A percentile compares a stretch with the other conserved stretches of the same genome.
Conservation (phyloP, 1,140 invertebrate species). For the Olivierus martensii region DNA sequence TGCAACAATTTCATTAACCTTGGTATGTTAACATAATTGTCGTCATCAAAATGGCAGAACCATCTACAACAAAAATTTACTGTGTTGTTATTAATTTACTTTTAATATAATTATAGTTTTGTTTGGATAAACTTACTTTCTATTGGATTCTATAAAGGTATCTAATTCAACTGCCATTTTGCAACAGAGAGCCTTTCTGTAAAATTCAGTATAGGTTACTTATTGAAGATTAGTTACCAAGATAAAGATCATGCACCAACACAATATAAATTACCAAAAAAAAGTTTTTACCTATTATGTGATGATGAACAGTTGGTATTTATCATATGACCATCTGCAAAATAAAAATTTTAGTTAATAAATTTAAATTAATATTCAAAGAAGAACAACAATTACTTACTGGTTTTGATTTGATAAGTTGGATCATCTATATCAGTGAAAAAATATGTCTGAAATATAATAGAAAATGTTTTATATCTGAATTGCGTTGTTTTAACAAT, state of each 20-base stretch:
- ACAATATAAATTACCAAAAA: too few relatives aligned
- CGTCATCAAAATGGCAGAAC: conserved; percentile 98
- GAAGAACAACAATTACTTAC: neutral
- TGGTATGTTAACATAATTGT: conserved; percentile 93
- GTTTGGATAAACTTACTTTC: too few relatives aligned
- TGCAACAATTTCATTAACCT: conserved; percentile 61
- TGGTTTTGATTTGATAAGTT: neutral
- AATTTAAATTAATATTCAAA: too few relatives aligned
- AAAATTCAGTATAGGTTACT: too few relatives aligned
- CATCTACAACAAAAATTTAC: conserved; percentile 40
- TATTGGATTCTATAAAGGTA: conserved; percentile 51
- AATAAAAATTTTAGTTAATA: too few relatives aligned
- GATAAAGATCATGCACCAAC: too few relatives aligned
- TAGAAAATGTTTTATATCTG: too few relatives aligned
- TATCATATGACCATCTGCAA: conserved; percentile 80
- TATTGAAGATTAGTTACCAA: too few relatives aligned
- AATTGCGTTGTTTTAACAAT: too few relatives aligned
- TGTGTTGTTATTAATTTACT: conserved; percentile 74
- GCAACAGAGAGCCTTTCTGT: conserved; percentile 75
- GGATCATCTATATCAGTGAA: conserved; percentile 75
- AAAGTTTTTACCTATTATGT: conserved; percentile 54
- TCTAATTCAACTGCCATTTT: conserved; percentile 94
- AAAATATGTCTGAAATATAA: conserved; percentile 75
- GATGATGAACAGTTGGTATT: conserved; percentile 88
- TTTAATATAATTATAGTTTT: too few relatives aligned